Percentiles rank a stretch among this genome's conserved stretches.
phyloP scores from a whole-genome alignment of 2,888 invertebrate genomes.

The Diarsia dahlii region DNA sequence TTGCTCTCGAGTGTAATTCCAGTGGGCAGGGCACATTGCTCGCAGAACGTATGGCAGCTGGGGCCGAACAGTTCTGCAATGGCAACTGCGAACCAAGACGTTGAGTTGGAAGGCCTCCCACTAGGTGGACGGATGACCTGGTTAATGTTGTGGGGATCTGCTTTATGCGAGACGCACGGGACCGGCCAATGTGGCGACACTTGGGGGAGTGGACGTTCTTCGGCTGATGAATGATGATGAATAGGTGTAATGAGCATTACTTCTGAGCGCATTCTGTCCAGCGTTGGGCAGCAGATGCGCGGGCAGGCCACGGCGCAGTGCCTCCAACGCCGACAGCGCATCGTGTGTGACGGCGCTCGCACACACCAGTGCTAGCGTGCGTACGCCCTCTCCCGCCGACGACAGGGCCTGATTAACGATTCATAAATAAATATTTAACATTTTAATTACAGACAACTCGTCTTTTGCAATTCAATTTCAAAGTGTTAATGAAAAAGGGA shows the following conservation, averaged over 20 bases:
- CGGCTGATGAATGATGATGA: too few relatives aligned
- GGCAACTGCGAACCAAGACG: too few relatives aligned
- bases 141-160: too few relatives aligned
- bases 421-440: background rate
- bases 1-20: too few relatives aligned
- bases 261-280: conserved; percentile 70
- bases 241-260: conserved; percentile 58
- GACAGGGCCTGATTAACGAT: conserved; percentile 70
- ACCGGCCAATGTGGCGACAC: too few relatives aligned
- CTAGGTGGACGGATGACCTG: too few relatives aligned
- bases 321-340: conserved; percentile 77
- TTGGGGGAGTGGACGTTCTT: too few relatives aligned
- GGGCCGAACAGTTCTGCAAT: too few relatives aligned
- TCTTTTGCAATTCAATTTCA: background rate
- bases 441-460: background rate
- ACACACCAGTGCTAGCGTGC: conserved; percentile 72
- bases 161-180: too few relatives aligned
- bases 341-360: conserved; percentile 69
- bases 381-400: conserved; percentile 77
- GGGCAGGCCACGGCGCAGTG: conserved; percentile 75
- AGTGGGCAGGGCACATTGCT: too few relatives aligned
- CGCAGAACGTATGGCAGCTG: too few relatives aligned
- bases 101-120: too few relatives aligned
- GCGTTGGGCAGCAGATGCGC: conserved; percentile 70
- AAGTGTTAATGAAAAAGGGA: background rate